Evolutionary conservation across 2,888 invertebrate species (phyloP).

Genomic region (Horisme vitalbata): DNA sequence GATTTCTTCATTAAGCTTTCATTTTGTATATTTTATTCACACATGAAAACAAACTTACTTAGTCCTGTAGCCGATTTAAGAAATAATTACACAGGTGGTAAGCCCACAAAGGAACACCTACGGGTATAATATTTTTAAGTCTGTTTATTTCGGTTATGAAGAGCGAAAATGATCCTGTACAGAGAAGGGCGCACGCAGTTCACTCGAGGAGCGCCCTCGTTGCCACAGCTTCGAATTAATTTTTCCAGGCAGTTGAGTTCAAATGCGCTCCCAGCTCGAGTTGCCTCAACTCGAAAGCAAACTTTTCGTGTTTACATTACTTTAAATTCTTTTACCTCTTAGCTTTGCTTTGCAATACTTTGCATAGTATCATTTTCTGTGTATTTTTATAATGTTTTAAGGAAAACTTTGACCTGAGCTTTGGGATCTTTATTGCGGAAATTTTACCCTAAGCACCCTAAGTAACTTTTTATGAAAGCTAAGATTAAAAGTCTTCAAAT

Average conservation of each 20-base stretch:
- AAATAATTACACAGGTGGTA: conserved; percentile 32
- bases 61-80: too few species aligned
- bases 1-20: conserved; percentile 47
- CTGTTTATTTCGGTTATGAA: conserved; percentile 55
- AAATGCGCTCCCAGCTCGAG: conserved; percentile 77
- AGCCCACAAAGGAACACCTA: conserved; percentile 37
- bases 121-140: conserved; percentile 51
- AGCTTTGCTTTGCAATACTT: conserved; percentile 68
- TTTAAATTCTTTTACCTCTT: conserved; percentile 74
- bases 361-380: conserved; percentile 61
- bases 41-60: background rate
- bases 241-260: conserved; percentile 80
- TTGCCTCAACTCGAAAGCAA: conserved; percentile 76
- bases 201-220: conserved; percentile 42
- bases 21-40: conserved; percentile 32
- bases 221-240: conserved; percentile 72
- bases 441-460: conserved; percentile 1
- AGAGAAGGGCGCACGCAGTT: conserved; percentile 45
- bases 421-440: conserved; percentile 11
- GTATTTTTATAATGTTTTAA: conserved; percentile 53
- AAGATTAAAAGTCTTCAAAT: conserved; percentile 3
- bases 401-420: conserved; percentile 27
- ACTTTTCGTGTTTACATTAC: conserved; percentile 79
- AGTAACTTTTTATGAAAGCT: conserved; percentile 3
- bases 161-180: conserved; percentile 57